Evolutionary conservation across 2,113 vertebrate species (phyloP).

Genomic region (Excalfactoria chinensis): DNA sequence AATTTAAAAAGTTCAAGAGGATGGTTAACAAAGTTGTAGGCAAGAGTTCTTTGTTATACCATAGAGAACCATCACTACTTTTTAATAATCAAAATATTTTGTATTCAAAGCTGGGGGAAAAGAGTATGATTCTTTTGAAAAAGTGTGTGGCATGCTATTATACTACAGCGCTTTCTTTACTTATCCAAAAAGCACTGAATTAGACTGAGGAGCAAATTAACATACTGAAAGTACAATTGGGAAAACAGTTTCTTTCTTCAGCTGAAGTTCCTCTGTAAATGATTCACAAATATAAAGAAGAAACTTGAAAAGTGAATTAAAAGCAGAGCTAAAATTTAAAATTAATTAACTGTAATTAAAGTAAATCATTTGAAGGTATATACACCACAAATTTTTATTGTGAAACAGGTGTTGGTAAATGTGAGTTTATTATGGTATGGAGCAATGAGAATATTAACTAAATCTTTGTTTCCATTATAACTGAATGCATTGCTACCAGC

Average conservation of each 20-base stretch:
- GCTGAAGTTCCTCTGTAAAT: background rate
- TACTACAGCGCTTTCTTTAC: background rate
- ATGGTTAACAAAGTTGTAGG: background rate
- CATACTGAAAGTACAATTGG: background rate
- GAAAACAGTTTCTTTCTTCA: background rate
- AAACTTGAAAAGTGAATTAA: background rate
- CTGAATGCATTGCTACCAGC: background rate
- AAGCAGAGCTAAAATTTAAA: background rate
- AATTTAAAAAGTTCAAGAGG: background rate
- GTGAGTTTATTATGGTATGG: background rate
- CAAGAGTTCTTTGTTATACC: background rate
- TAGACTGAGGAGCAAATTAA: background rate
- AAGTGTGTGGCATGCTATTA: background rate
- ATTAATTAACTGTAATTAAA: background rate
- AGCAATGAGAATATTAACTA: background rate
- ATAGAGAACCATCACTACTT: background rate
- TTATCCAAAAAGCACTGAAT: background rate
- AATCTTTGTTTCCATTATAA: background rate
- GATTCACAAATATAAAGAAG: background rate
- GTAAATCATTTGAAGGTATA: background rate
- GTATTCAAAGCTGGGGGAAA: background rate
- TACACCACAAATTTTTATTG: background rate
- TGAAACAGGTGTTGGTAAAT: background rate
- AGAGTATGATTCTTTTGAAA: background rate
- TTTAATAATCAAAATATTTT: background rate